phyloP scores from a whole-genome alignment of 2,888 invertebrate genomes.

The Drosophila meridiana region DNA sequence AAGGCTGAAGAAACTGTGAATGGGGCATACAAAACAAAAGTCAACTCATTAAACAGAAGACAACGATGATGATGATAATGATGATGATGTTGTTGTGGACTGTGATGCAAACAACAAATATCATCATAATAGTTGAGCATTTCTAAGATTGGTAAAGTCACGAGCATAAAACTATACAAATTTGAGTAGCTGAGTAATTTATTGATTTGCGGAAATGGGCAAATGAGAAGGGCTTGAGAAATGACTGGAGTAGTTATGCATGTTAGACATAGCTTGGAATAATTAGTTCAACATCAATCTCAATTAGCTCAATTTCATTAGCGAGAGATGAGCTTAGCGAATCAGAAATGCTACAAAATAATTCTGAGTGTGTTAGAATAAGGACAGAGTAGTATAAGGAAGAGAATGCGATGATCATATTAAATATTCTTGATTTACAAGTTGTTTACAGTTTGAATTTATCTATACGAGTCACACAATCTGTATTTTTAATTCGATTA shows the following conservation, averaged over 20 bases:
- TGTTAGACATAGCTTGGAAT: neutral
- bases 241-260: neutral
- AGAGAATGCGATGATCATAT: neutral
- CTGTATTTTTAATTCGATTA: constrained; percentile 1
- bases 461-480: neutral
- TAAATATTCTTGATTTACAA: neutral
- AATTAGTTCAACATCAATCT: constrained; percentile 8
- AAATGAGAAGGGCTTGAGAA: neutral
- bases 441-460: neutral
- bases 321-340: neutral
- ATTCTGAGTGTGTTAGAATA: neutral
- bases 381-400: neutral
- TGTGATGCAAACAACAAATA: constrained; percentile 34
- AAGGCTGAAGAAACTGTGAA: neutral
- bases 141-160: constrained; percentile 17
- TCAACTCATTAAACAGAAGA: constrained; percentile 59
- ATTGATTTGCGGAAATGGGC: constrained; percentile 6
- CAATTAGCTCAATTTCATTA: constrained; percentile 7
- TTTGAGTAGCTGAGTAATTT: constrained; percentile 17
- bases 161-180: constrained; percentile 22
- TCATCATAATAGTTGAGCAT: constrained; percentile 15
- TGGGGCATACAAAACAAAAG: constrained; percentile 46
- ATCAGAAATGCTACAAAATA: neutral
- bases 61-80: neutral
- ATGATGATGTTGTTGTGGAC: constrained; percentile 12